Conservation (phyloP, 2,888 invertebrate species). For the Machimus rusticus region DNA sequence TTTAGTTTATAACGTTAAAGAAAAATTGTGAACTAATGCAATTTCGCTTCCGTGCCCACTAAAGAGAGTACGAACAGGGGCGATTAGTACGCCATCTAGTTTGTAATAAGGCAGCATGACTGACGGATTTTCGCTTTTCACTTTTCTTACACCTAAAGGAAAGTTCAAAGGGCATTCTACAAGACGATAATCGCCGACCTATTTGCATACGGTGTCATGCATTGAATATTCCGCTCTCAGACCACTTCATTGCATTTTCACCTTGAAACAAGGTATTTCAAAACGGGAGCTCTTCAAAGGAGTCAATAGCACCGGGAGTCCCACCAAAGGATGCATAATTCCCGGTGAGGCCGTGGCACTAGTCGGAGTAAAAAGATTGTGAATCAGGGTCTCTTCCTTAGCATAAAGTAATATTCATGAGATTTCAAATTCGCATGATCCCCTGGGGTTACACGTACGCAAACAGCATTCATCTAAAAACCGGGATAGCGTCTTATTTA, state of each 20-base stretch:
- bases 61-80: neutral
- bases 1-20: neutral
- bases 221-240: neutral
- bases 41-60: neutral
- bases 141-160: neutral
- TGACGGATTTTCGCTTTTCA: neutral
- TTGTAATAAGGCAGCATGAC: neutral
- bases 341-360: neutral
- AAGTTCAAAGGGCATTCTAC: neutral
- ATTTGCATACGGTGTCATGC: neutral
- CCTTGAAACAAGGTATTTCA: neutral
- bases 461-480: neutral
- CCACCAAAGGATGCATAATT: neutral
- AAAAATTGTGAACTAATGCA: neutral
- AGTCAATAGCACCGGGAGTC: neutral
- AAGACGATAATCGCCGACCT: neutral
- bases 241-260: neutral
- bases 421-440: constrained; percentile 24
- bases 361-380: neutral
- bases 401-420: constrained; percentile 36
- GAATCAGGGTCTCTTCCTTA: neutral
- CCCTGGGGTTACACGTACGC: neutral
- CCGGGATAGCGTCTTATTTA: neutral
- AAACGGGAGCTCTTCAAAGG: neutral
- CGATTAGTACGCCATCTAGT: neutral